Evolutionary conservation across 2,888 invertebrate genomes (phyloP).

Genomic region (Andrena minutula): DNA sequence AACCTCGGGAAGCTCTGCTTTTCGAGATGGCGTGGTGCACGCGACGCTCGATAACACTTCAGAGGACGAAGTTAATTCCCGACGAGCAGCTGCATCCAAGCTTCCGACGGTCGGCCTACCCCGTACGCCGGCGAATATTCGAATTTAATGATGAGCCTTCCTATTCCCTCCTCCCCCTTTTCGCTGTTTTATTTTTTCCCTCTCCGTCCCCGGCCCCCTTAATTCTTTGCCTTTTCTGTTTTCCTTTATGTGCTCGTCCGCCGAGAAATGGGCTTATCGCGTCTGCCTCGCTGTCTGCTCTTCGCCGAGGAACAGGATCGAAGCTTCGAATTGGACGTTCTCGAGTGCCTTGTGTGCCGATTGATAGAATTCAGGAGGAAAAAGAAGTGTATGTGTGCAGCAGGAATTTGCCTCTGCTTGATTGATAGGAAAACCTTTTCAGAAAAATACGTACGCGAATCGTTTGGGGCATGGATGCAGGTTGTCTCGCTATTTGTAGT

Average conservation of each 20-base stretch:
- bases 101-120: constrained; percentile 4
- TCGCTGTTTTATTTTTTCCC: constrained; percentile 1
- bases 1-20: constrained; percentile 36
- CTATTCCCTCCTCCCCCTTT: constrained; percentile 6
- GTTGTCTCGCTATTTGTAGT: no score
- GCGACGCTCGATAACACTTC: constrained; percentile 68
- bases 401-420: background rate
- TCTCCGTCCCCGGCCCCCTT: background rate
- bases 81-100: constrained; percentile 53
- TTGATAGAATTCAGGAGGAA: background rate
- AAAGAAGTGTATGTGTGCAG: background rate
- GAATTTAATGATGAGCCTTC: constrained; percentile 51
- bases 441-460: background rate
- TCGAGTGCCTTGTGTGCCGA: background rate
- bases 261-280: constrained; percentile 13
- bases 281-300: background rate
- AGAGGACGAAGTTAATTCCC: constrained; percentile 66
- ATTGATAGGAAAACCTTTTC: constrained; percentile 4
- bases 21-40: constrained; percentile 60
- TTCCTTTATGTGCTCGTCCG: background rate
- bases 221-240: background rate
- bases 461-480: background rate
- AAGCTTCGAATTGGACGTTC: background rate
- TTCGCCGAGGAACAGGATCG: background rate
- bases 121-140: constrained; percentile 36